Conservation (phyloP, 2,113 vertebrate genomes). For the Erpornis zantholeuca region DNA sequence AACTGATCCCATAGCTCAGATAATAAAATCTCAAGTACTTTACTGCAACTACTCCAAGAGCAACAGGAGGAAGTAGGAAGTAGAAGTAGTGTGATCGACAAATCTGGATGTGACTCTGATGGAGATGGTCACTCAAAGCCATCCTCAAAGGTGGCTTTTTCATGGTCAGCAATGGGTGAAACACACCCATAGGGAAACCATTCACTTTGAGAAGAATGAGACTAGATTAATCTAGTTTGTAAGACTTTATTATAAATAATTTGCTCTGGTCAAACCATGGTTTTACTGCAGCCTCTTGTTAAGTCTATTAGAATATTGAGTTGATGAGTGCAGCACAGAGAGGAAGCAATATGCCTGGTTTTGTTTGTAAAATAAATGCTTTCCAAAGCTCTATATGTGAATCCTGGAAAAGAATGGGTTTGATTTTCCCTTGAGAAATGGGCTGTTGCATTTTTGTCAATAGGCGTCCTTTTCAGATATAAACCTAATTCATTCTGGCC, state of each 20-base stretch:
- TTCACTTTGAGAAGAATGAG: not conserved
- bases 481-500: slow-evolving; percentile 27
- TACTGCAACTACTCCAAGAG: not conserved
- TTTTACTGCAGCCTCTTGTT: slow-evolving; percentile 4
- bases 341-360: not conserved
- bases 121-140: not conserved
- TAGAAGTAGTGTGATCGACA: not conserved
- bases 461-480: not conserved
- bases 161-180: not conserved
- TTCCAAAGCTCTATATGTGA: slow-evolving; percentile 1
- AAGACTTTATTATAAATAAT: not conserved
- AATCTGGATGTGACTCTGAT: not conserved
- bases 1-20: not conserved
- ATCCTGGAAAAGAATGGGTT: slow-evolving; percentile 35
- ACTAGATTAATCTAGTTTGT: not conserved
- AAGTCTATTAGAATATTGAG: not conserved
- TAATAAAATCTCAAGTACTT: not conserved
- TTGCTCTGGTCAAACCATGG: not conserved
- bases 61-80: not conserved
- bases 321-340: slow-evolving; percentile 1
- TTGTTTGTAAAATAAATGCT: not conserved
- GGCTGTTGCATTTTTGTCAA: slow-evolving; percentile 30
- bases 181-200: not conserved
- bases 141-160: not conserved
- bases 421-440: slow-evolving; percentile 57